These are phyloP conservation scores for Ctenosaura bakeri DNA, from an alignment of 2,797 vertebrate genomes.

Conservation along the genomic window DNA sequence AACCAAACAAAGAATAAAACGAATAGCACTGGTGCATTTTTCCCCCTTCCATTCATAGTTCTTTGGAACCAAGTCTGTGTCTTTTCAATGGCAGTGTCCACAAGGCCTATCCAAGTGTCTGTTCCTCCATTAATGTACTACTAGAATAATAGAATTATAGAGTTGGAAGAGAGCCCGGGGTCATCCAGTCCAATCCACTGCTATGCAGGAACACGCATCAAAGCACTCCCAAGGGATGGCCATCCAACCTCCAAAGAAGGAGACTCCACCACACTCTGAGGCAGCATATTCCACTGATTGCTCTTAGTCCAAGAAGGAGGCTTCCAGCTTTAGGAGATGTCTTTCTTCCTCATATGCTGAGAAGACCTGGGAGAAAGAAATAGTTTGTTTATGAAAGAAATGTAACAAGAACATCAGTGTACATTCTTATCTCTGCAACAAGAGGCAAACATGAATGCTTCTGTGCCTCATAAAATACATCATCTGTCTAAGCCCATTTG, in stretches of 20 bases:
- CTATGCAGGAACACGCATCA: too few relatives aligned
- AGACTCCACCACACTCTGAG: too few relatives aligned
- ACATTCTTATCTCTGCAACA: neutral
- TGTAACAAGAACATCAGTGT: neutral
- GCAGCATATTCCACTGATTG: neutral
- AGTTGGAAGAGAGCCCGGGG: too few relatives aligned
- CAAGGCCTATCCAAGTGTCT: neutral
- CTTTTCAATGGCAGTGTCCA: neutral
- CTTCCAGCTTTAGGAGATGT: neutral
- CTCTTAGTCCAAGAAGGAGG: neutral
- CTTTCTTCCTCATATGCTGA: neutral
- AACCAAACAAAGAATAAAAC: neutral
- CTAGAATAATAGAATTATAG: neutral
- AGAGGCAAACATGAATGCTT: neutral
- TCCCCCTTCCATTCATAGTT: neutral
- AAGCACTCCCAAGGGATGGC: too few relatives aligned
- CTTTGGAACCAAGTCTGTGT: neutral
- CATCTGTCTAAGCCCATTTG: neutral
- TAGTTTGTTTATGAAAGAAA: neutral
- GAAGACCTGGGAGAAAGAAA: neutral
- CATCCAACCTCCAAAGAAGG: too few relatives aligned
- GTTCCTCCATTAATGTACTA: neutral
- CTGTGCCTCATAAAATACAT: conserved; percentile 4
- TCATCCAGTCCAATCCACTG: too few relatives aligned
- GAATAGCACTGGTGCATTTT: neutral